These are phyloP conservation scores for Cheirogaleus medius DNA, from an alignment of 2,113 vertebrate genomes.

Conservation along the genomic window DNA sequence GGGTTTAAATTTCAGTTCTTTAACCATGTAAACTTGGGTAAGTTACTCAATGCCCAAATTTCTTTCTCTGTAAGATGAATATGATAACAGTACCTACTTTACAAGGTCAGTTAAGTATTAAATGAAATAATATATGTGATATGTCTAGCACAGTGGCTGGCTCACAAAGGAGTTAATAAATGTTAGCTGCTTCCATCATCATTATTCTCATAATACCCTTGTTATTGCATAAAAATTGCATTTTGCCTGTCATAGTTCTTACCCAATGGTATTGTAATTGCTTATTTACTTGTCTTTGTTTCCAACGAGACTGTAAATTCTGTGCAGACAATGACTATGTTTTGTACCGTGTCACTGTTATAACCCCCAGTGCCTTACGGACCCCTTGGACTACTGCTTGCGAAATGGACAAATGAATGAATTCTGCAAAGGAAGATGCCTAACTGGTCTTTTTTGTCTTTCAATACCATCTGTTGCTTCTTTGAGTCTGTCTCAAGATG, in stretches of 20 bases:
- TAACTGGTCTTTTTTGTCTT: neutral
- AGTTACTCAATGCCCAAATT: neutral
- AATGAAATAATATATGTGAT: neutral
- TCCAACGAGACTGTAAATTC: neutral
- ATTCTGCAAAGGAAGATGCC: neutral
- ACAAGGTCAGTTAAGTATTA: neutral
- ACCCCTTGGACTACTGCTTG: neutral
- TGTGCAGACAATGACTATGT: neutral
- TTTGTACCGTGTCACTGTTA: neutral
- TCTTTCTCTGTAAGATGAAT: neutral
- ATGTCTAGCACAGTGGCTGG: neutral
- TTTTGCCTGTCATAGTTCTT: neutral
- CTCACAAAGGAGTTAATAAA: neutral
- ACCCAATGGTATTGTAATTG: neutral
- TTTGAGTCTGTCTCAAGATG: constrained; percentile 5
- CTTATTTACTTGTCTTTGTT: neutral
- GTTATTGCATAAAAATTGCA: neutral
- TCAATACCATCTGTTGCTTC: neutral
- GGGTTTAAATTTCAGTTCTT: neutral
- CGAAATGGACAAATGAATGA: neutral
- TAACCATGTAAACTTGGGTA: neutral
- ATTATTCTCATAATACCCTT: neutral
- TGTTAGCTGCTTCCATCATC: neutral
- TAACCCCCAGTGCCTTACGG: neutral
- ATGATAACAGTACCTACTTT: neutral